Percentiles rank a stretch among this genome's conserved stretches.
Conservation (phyloP, 2,113 vertebrate genomes). For the Canis aureus region DNA sequence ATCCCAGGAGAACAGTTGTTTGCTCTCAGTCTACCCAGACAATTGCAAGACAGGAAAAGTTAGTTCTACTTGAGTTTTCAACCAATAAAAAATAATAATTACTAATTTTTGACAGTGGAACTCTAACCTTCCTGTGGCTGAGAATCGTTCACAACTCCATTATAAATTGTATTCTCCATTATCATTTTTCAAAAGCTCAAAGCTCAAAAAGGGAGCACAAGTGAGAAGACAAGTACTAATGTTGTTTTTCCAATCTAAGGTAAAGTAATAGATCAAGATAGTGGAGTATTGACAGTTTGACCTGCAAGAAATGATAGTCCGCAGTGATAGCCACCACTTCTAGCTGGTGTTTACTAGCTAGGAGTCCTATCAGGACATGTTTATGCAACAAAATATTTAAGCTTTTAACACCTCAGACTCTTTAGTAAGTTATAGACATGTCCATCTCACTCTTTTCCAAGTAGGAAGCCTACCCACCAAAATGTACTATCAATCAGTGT, state of each 20-base stretch:
- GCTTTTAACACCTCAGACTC: not conserved
- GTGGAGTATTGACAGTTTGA: not conserved
- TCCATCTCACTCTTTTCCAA: not conserved
- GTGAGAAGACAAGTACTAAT: not conserved
- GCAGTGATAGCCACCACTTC: not conserved
- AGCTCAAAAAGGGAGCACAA: not conserved
- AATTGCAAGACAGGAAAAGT: not conserved
- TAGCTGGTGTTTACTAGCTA: not conserved
- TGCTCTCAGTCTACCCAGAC: not conserved
- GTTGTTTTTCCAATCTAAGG: not conserved
- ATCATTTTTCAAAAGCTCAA: conserved; percentile 51
- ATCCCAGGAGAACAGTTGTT: not conserved
- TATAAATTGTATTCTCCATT: conserved; percentile 24
- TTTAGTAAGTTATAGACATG: not conserved
- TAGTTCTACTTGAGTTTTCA: conserved; percentile 20
- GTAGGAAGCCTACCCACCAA: not conserved
- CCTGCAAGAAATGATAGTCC: not conserved
- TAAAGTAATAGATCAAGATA: conserved; percentile 46
- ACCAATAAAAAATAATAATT: not conserved
- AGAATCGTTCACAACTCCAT: not conserved
- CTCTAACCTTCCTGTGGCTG: not conserved
- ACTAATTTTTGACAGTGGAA: not conserved
- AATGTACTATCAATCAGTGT: not conserved
- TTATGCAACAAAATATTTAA: not conserved
- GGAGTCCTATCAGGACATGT: not conserved